Evolutionary conservation across 2,113 vertebrate species (phyloP).

Genomic region (Gambusia holbrooki): DNA sequence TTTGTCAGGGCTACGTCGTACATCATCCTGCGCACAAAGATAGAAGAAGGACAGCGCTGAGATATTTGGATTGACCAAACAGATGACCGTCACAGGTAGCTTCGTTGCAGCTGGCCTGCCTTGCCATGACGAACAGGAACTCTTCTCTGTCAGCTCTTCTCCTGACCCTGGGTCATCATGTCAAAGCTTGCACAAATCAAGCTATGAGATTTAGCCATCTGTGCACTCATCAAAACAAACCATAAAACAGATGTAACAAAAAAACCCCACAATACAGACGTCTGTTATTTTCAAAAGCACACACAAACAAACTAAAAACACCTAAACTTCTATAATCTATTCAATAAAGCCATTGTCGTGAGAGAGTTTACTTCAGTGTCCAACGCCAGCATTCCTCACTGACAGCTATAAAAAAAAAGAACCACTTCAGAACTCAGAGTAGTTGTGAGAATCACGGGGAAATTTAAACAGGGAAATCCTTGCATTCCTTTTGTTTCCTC

Average conservation of each 20-base stretch:
- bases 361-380: slow-evolving; percentile 62
- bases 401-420: slow-evolving; percentile 63
- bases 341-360: slow-evolving; percentile 64
- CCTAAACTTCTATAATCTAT: slow-evolving; percentile 33
- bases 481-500: slow-evolving; percentile 60
- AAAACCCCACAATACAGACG: slow-evolving; percentile 51
- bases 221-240: slow-evolving; percentile 36
- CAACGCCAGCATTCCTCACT: slow-evolving; percentile 64
- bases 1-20: slow-evolving; percentile 34
- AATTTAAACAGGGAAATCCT: slow-evolving; percentile 55
- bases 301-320: slow-evolving; percentile 8
- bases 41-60: slow-evolving; percentile 25
- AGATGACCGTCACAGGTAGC: slow-evolving; percentile 38
- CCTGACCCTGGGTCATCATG: slow-evolving; percentile 69
- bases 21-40: slow-evolving; percentile 51
- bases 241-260: slow-evolving; percentile 57
- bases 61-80: slow-evolving; percentile 52
- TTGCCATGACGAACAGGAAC: slow-evolving; percentile 54
- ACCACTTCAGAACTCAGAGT: slow-evolving; percentile 61
- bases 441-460: slow-evolving; percentile 58
- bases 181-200: slow-evolving; percentile 76
- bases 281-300: slow-evolving; percentile 20
- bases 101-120: slow-evolving; percentile 37
- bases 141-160: slow-evolving; percentile 57
- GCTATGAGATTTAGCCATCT: slow-evolving; percentile 14